phyloP scores from a whole-genome alignment of 2,113 vertebrate genomes.

The Leucopsar rothschildi region DNA sequence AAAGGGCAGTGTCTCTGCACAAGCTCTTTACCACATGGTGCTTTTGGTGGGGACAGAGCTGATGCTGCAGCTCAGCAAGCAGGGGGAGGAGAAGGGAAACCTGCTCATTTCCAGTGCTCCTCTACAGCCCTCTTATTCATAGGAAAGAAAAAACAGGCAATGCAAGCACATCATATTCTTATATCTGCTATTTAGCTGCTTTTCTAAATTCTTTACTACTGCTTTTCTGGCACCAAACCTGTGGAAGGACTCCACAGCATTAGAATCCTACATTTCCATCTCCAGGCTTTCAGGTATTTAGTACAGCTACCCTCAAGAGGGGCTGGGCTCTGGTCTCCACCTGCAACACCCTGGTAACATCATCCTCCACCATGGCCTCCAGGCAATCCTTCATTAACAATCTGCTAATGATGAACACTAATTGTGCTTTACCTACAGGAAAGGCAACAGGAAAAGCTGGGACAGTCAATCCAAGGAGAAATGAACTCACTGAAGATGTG shows the following conservation, averaged over 20 bases:
- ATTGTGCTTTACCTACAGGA: background rate
- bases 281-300: background rate
- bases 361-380: background rate
- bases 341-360: background rate
- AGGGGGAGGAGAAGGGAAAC: background rate
- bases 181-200: background rate
- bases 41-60: slow-evolving; percentile 55
- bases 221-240: background rate
- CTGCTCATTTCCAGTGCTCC: background rate
- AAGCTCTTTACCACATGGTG: slow-evolving; percentile 74
- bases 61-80: background rate
- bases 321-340: background rate
- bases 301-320: too few species aligned
- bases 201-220: background rate
- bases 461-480: background rate
- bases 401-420: background rate
- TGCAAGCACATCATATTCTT: background rate
- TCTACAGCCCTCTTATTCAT: background rate
- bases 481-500: background rate
- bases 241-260: background rate
- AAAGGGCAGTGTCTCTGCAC: slow-evolving; percentile 73
- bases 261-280: background rate
- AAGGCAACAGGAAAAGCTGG: background rate
- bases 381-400: background rate
- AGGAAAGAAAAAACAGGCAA: background rate